phyloP scores from a whole-genome alignment of 2,888 invertebrate species.

The Danaus chrysippus region DNA sequence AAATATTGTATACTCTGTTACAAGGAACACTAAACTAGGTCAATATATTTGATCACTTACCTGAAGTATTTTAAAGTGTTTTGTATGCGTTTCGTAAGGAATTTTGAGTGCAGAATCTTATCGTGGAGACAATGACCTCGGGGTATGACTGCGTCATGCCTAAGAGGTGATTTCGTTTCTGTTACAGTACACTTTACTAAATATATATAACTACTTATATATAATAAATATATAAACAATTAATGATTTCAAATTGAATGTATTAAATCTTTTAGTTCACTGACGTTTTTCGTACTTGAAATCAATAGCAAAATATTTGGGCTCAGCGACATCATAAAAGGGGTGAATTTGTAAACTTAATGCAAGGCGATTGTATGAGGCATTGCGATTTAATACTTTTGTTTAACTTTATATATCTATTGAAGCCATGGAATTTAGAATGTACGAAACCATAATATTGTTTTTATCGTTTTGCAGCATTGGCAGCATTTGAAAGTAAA shows the following conservation, averaged over 20 bases:
- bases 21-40: background rate
- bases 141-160: background rate
- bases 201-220: no score
- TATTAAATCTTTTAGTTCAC: no score
- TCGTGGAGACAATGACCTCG: constrained; percentile 12
- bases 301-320: no score
- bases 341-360: no score
- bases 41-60: constrained; percentile 1
- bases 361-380: background rate
- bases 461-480: background rate
- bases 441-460: constrained; percentile 1
- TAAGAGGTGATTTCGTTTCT: no score
- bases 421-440: background rate
- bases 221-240: no score
- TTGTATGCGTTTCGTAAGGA: constrained; percentile 1
- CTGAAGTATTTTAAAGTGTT: background rate
- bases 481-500: constrained; percentile 20
- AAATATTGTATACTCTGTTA: no score
- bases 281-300: no score
- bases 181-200: no score
- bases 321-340: no score
- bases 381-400: background rate
- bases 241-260: no score
- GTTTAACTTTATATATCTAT: background rate
- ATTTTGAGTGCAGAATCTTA: constrained; percentile 15